Conservation (phyloP, 2,113 vertebrate species). For the Orthochromis malagaraziensis region DNA sequence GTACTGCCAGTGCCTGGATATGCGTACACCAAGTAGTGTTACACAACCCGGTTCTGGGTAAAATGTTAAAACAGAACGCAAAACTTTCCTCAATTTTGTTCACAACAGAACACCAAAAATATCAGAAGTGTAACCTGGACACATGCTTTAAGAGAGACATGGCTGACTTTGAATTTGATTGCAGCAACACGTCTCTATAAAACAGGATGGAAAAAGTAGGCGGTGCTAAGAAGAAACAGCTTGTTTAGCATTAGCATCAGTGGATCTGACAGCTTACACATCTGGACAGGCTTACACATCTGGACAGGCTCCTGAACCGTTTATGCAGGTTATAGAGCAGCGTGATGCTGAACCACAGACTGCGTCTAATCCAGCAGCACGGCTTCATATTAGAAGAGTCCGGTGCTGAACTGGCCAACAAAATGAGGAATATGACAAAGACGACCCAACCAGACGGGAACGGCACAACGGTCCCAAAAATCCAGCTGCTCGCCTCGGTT, state of each 20-base stretch:
- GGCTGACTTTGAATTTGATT: background rate
- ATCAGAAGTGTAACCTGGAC: rapidly evolving
- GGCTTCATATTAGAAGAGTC: rapidly evolving
- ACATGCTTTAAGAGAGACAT: background rate
- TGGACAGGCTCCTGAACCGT: background rate
- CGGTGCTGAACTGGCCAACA: background rate
- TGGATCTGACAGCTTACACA: rapidly evolving
- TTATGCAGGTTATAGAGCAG: background rate
- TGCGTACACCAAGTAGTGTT: background rate
- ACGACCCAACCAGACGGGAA: background rate
- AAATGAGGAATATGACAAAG: background rate
- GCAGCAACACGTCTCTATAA: background rate
- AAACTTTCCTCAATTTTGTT: background rate
- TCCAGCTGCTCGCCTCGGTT: background rate
- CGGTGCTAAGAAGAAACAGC: background rate
- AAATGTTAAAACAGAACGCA: background rate
- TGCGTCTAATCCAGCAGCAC: background rate
- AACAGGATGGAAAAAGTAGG: background rate
- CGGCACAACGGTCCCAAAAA: background rate
- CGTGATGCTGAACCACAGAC: background rate
- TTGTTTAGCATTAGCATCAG: rapidly evolving
- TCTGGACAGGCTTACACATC: rapidly evolving
- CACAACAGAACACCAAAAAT: background rate
- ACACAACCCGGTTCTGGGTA: background rate
- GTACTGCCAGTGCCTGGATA: background rate